Conservation (phyloP, 2,113 vertebrate species). For the Caloenas nicobarica region DNA sequence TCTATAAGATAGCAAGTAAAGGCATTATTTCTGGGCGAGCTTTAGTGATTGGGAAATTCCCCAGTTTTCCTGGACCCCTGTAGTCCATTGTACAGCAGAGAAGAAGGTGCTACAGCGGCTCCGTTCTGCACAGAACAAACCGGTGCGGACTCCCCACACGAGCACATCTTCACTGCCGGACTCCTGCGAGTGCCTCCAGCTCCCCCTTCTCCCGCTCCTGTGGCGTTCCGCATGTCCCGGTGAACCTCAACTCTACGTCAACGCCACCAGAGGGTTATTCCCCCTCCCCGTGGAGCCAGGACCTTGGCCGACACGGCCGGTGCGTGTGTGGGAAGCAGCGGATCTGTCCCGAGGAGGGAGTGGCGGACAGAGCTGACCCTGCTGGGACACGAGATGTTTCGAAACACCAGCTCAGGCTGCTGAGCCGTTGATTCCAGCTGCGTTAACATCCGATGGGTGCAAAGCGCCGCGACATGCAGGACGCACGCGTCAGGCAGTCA, state of each 20-base stretch:
- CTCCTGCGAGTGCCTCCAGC: not conserved
- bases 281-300: not conserved
- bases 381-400: not conserved
- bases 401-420: not conserved
- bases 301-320: not conserved
- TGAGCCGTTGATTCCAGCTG: conserved; percentile 1
- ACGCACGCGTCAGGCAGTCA: not conserved
- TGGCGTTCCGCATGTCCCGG: rapidly evolving
- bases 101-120: not conserved
- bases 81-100: not conserved
- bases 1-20: not conserved
- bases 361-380: not conserved
- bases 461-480: not conserved
- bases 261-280: not conserved
- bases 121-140: not conserved
- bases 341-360: not conserved
- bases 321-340: not conserved
- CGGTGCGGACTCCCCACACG: not conserved
- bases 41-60: not conserved
- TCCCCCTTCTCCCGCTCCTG: not conserved
- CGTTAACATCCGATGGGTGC: not conserved
- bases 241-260: not conserved
- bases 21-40: too few relatives aligned
- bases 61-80: rapidly evolving
- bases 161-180: rapidly evolving